Evolutionary conservation across 2,113 vertebrate species (phyloP).

Genomic region (Hippoglossus stenolepis): DNA sequence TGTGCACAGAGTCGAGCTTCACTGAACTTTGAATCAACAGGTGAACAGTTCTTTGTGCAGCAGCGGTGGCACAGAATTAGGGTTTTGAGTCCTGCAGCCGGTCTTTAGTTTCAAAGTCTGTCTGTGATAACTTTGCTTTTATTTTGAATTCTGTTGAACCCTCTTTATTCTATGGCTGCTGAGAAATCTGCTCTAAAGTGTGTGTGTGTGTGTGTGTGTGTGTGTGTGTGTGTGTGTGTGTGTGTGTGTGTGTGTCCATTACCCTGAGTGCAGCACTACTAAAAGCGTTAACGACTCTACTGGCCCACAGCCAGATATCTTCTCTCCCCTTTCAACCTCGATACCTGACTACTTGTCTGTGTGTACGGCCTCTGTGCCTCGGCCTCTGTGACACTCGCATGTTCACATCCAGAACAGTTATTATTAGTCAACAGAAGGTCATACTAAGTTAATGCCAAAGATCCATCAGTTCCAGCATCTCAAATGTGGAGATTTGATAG

Average conservation of each 20-base stretch:
- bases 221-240: slow-evolving; percentile 5
- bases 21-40: no score
- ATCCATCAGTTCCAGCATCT: not conserved
- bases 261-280: slow-evolving; percentile 45
- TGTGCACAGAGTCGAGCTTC: no score
- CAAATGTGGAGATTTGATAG: no score
- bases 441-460: not conserved
- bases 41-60: no score
- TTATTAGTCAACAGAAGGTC: not conserved
- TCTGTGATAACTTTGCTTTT: not conserved
- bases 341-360: slow-evolving; percentile 23
- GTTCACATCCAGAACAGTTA: not conserved
- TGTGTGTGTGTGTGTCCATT: slow-evolving; percentile 21
- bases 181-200: slow-evolving; percentile 12
- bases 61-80: no score
- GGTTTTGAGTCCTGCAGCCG: no score
- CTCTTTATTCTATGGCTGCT: not conserved
- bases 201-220: not conserved
- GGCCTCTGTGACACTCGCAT: not conserved
- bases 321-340: slow-evolving; percentile 20
- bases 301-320: slow-evolving; percentile 38
- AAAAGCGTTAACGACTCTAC: slow-evolving; percentile 52
- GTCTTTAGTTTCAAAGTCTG: not conserved
- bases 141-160: not conserved
- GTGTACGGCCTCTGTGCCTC: not conserved